phyloP scores from a whole-genome alignment of 2,888 invertebrate species.

The Erebia aethiops region DNA sequence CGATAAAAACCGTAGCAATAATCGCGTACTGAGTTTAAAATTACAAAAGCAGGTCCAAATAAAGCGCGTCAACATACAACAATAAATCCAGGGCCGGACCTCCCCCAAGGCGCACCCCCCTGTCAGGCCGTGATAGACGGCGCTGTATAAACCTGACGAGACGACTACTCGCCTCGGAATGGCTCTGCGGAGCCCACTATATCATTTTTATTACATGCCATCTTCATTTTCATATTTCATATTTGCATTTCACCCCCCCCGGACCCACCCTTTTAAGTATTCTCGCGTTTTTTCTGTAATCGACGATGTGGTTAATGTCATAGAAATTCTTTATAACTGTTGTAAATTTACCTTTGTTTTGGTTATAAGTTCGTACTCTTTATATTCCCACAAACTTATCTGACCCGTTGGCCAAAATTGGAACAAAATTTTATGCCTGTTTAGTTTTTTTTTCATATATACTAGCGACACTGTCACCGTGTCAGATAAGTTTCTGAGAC shows the following conservation, averaged over 20 bases:
- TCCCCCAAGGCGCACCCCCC: constrained; percentile 70
- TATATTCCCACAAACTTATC: too few species aligned
- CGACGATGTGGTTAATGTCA: constrained; percentile 46
- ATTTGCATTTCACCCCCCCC: constrained; percentile 80
- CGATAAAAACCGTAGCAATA: not conserved
- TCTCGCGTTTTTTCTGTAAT: constrained; percentile 78
- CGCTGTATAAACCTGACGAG: constrained; percentile 89
- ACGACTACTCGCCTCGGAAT: constrained; percentile 86
- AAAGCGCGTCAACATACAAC: constrained; percentile 67
- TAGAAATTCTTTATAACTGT: constrained; percentile 20
- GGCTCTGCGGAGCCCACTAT: constrained; percentile 90
- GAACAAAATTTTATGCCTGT: too few species aligned
- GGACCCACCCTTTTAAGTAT: constrained; percentile 64
- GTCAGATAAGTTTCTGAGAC: too few species aligned
- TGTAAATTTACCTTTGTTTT: not conserved
- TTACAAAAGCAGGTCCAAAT: constrained; percentile 26
- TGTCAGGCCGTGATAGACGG: constrained; percentile 89
- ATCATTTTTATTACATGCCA: constrained; percentile 91
- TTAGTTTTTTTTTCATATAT: too few species aligned
- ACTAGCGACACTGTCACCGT: too few species aligned
- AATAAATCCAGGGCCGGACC: constrained; percentile 70
- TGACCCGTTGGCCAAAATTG: too few species aligned
- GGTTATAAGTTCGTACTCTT: too few species aligned
- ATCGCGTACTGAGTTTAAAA: constrained; percentile 10
- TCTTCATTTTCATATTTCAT: constrained; percentile 87